Percentiles rank a stretch among this genome's conserved stretches.
These are phyloP conservation scores for Neoaliturus tenellus DNA, from an alignment of 2,888 invertebrate species.

Conservation along the genomic window DNA sequence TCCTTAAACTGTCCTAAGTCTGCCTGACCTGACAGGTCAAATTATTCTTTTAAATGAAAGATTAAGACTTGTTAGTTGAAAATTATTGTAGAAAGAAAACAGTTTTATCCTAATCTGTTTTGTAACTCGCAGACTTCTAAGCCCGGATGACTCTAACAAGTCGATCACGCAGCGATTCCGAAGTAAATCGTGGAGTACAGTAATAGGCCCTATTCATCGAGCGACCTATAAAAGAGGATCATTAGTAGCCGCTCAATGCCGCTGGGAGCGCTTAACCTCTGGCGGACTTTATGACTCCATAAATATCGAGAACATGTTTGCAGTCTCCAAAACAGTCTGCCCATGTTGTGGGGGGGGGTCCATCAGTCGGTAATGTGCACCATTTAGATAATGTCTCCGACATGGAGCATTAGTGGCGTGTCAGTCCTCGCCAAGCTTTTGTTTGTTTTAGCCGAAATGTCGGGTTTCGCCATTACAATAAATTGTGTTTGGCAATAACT, in stretches of 20 bases:
- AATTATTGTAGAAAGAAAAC: too few relatives aligned
- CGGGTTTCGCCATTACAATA: neutral
- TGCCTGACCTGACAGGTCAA: too few relatives aligned
- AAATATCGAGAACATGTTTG: slow-evolving; percentile 44
- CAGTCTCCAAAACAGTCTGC: slow-evolving; percentile 5
- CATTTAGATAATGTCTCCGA: slow-evolving; percentile 34
- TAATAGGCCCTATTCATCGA: neutral
- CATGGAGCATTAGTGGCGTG: neutral
- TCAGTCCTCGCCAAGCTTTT: neutral
- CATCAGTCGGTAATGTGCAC: neutral
- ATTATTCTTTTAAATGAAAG: too few relatives aligned
- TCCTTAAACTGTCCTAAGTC: too few relatives aligned
- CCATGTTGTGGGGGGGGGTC: neutral
- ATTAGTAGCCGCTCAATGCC: neutral
- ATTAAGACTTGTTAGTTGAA: too few relatives aligned
- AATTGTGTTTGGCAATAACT: too few relatives aligned
- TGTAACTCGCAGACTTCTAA: too few relatives aligned
- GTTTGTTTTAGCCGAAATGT: neutral
- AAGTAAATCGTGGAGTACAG: too few relatives aligned
- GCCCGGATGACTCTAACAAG: too few relatives aligned
- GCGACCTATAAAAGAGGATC: slow-evolving; percentile 13
- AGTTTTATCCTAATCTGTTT: too few relatives aligned
- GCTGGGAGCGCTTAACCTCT: slow-evolving; percentile 20
- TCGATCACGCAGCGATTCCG: too few relatives aligned
- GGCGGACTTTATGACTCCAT: slow-evolving; percentile 8